phyloP scores from a whole-genome alignment of 2,888 invertebrate genomes.

The Neuroscelio doddi region DNA sequence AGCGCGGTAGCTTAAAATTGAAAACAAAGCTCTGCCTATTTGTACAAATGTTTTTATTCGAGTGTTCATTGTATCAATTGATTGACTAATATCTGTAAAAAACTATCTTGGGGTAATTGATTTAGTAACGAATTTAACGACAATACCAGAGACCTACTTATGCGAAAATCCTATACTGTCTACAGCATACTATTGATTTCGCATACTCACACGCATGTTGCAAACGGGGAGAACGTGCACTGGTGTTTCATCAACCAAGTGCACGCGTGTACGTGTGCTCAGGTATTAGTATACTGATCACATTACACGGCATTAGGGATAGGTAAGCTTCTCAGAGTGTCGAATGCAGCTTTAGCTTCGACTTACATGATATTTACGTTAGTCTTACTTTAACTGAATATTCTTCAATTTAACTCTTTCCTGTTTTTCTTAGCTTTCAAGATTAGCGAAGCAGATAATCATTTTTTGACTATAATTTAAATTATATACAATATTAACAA shows the following conservation, averaged over 20 bases:
- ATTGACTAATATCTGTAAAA: no score
- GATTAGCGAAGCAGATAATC: no score
- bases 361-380: slow-evolving; percentile 45
- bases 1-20: no score
- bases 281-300: slow-evolving; percentile 65
- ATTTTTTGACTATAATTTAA: no score
- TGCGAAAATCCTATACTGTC: slow-evolving; percentile 55
- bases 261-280: slow-evolving; percentile 44
- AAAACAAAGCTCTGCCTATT: no score
- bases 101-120: no score
- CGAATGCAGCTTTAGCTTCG: slow-evolving; percentile 42
- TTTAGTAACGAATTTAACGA: slow-evolving; percentile 17
- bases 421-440: no score
- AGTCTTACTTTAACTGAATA: slow-evolving; percentile 25
- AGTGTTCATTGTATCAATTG: no score
- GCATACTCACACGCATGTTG: slow-evolving; percentile 43
- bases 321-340: slow-evolving; percentile 63
- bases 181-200: slow-evolving; percentile 60
- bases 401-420: no score
- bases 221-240: slow-evolving; percentile 20
- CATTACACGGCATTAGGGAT: slow-evolving; percentile 70
- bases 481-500: no score
- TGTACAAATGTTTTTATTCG: no score
- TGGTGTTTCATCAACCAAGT: slow-evolving; percentile 24
- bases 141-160: slow-evolving; percentile 46